Evolutionary conservation across 2,113 vertebrate genomes (phyloP).

Genomic region (Plecotus auritus): DNA sequence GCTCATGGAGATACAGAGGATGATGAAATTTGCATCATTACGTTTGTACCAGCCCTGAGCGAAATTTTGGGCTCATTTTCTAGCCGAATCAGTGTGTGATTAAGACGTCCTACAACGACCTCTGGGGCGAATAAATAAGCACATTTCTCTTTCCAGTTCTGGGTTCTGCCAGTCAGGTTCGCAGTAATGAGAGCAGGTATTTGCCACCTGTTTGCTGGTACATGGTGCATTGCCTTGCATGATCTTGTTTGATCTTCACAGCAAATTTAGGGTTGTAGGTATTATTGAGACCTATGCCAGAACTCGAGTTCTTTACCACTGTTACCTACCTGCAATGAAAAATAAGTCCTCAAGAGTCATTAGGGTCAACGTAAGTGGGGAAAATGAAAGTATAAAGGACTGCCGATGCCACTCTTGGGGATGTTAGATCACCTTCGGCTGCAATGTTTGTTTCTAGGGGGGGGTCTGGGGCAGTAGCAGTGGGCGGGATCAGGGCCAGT

Average conservation of each 20-base stretch:
- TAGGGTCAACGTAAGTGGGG: neutral
- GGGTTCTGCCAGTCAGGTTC: neutral
- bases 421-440: neutral
- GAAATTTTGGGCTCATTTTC: neutral
- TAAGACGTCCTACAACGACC: neutral
- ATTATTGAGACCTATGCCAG: neutral
- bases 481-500: accelerated
- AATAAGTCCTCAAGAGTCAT: neutral
- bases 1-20: neutral
- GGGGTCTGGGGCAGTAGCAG: too few species aligned
- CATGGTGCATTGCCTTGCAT: neutral
- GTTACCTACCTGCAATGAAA: neutral
- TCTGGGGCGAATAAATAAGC: neutral
- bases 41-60: neutral
- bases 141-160: neutral
- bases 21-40: neutral
- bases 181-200: neutral
- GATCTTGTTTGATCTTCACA: neutral
- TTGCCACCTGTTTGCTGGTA: neutral
- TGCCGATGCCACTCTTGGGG: neutral
- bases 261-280: neutral
- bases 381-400: neutral
- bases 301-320: neutral
- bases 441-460: accelerated
- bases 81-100: neutral